Evolutionary conservation across 2,888 invertebrate genomes (phyloP).

Genomic region (Teinopalpus imperialis): DNA sequence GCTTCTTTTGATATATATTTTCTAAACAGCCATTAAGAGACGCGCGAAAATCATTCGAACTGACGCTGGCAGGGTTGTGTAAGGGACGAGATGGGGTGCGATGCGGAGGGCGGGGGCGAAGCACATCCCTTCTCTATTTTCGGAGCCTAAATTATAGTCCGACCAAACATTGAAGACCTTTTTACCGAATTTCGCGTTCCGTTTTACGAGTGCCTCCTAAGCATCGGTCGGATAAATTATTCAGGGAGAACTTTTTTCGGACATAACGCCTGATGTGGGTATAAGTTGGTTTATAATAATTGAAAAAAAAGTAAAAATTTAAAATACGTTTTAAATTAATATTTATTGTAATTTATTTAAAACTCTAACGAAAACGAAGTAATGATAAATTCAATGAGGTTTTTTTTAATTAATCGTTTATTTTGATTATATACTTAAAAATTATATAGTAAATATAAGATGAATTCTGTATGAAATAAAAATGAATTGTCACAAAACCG

Average conservation of each 20-base stretch:
- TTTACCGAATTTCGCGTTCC: conserved; percentile 73
- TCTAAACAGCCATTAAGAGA: conserved; percentile 60
- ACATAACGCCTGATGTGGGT: conserved; percentile 46
- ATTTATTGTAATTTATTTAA: no score
- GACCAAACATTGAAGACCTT: conserved; percentile 78
- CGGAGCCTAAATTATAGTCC: conserved; percentile 75
- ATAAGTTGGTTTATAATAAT: conserved; percentile 33
- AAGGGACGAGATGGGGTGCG: conserved; percentile 23
- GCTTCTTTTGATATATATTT: conserved; percentile 48
- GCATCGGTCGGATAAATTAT: conserved; percentile 71
- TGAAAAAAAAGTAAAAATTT: conserved; percentile 14
- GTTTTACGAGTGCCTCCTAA: conserved; percentile 73
- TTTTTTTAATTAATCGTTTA: no score
- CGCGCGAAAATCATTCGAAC: conserved; percentile 66
- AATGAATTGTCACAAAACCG: no score
- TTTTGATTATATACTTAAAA: no score
- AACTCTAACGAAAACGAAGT: no score
- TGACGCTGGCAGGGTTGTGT: conserved; percentile 50
- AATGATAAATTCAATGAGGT: no score
- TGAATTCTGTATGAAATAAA: no score
- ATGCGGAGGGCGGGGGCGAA: conserved; percentile 31
- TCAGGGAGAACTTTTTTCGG: conserved; percentile 53
- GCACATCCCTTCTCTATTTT: conserved; percentile 71
- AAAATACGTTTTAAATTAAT: no score
- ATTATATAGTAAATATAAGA: no score